phyloP scores from a whole-genome alignment of 1,140 invertebrate species.

The Arctopsyche grandis region DNA sequence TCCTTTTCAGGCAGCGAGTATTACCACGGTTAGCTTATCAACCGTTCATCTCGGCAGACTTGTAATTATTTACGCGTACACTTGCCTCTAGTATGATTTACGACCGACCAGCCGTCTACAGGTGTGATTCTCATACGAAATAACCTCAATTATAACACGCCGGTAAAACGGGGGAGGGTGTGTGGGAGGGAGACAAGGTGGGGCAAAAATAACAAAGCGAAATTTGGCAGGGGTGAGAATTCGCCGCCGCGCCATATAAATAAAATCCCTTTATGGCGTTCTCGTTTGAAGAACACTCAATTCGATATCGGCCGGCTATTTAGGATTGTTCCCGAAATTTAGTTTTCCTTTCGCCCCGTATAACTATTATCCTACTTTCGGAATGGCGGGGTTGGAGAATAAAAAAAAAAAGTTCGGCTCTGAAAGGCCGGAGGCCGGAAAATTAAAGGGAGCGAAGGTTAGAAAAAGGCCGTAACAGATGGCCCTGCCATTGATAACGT shows the following conservation, averaged over 20 bases:
- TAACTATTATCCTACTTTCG: slow-evolving; percentile 23
- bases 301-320: slow-evolving; percentile 30
- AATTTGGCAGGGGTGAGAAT: not conserved
- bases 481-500: slow-evolving; percentile 50
- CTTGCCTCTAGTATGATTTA: slow-evolving; percentile 22
- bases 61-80: slow-evolving; percentile 34
- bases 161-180: not conserved
- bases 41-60: slow-evolving; percentile 1
- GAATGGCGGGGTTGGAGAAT: not conserved
- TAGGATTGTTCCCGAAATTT: slow-evolving; percentile 27
- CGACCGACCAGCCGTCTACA: not conserved
- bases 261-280: slow-evolving; percentile 31
- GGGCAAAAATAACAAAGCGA: not conserved
- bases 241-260: not conserved
- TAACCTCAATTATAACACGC: not conserved
- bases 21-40: slow-evolving; percentile 9
- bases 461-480: slow-evolving; percentile 51
- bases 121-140: slow-evolving; percentile 26
- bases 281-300: slow-evolving; percentile 28
- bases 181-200: not conserved
- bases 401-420: slow-evolving; percentile 16
- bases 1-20: not conserved
- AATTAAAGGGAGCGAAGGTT: slow-evolving; percentile 42
- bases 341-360: slow-evolving; percentile 17
- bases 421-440: slow-evolving; percentile 32